Conservation (phyloP, 2,888 invertebrate genomes). For the Catocala sponsa region DNA sequence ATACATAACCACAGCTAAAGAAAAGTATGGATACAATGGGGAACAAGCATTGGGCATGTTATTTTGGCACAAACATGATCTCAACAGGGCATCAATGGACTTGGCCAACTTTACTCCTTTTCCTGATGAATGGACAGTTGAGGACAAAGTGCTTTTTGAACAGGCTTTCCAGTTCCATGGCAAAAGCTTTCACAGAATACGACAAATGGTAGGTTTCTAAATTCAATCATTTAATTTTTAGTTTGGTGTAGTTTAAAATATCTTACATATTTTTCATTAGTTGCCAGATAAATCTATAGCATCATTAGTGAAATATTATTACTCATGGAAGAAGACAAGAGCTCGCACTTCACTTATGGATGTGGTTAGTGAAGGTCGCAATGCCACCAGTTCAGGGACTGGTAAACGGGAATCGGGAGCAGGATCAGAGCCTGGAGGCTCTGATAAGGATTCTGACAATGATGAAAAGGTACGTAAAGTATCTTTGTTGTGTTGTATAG, state of each 20-base stretch:
- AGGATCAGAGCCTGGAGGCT: conserved; percentile 93
- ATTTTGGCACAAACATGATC: conserved; percentile 99
- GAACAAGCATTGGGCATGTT: conserved; percentile 99
- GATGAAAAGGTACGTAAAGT: conserved; percentile 94
- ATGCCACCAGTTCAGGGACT: conserved; percentile 90
- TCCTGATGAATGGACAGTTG: conserved; percentile 99
- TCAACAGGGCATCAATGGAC: conserved; percentile 96
- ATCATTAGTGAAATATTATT: conserved; percentile 98
- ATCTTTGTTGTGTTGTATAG: conserved; percentile 29
- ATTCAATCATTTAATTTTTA: background rate
- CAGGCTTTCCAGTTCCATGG: conserved; percentile 99
- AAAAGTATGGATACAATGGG: conserved; percentile 98
- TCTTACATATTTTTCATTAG: conserved; percentile 78
- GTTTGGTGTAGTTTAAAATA: background rate
- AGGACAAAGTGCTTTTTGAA: conserved; percentile 99
- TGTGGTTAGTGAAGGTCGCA: conserved; percentile 92
- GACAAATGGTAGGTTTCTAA: conserved; percentile 94
- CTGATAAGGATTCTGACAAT: conserved; percentile 95
- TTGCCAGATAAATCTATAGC: conserved; percentile 99
- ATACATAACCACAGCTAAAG: conserved; percentile 97
- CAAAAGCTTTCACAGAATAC: conserved; percentile 98
- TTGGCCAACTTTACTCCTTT: conserved; percentile 99
- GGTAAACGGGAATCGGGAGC: conserved; percentile 92
- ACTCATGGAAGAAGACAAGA: conserved; percentile 99
- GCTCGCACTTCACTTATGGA: conserved; percentile 98